Percentiles rank a stretch among this genome's conserved stretches.
phyloP scores from a whole-genome alignment of 2,113 vertebrate species.

The Muntiacus muntjak region DNA sequence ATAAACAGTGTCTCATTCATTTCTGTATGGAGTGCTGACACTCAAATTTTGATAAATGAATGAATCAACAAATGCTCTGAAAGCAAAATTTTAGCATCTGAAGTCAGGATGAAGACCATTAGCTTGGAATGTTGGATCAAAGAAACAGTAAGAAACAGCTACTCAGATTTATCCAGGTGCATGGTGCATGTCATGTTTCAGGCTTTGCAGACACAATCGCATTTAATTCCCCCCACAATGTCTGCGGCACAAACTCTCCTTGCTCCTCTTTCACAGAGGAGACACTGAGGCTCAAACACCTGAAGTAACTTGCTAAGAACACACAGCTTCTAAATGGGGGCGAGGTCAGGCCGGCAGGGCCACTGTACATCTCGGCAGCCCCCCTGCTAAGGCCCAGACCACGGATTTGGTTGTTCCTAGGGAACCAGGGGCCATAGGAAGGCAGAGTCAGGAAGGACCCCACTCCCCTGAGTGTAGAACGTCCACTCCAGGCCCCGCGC shows the following conservation, averaged over 20 bases:
- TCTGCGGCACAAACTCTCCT: background rate
- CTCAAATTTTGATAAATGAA: background rate
- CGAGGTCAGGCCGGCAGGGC: background rate
- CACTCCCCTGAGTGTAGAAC: no score
- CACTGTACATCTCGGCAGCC: background rate
- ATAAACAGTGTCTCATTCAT: background rate
- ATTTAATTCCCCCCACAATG: background rate
- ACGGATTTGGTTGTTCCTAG: background rate
- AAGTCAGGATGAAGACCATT: background rate
- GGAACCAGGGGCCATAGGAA: background rate
- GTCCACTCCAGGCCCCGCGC: background rate
- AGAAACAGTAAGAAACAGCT: background rate
- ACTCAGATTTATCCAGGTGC: background rate
- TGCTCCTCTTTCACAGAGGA: background rate
- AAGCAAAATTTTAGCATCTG: background rate
- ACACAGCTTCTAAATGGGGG: background rate
- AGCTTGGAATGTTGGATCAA: background rate
- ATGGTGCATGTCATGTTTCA: background rate
- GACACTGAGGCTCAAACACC: background rate
- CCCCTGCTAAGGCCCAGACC: background rate
- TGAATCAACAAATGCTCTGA: background rate
- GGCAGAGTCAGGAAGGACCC: background rate
- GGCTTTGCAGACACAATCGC: background rate
- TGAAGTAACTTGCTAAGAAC: background rate
- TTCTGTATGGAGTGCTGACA: background rate